Percentiles rank a stretch among this genome's conserved stretches.
These are phyloP conservation scores for Sylvilagus floridanus DNA, from an alignment of 2,797 vertebrate species.

Conservation along the genomic window DNA sequence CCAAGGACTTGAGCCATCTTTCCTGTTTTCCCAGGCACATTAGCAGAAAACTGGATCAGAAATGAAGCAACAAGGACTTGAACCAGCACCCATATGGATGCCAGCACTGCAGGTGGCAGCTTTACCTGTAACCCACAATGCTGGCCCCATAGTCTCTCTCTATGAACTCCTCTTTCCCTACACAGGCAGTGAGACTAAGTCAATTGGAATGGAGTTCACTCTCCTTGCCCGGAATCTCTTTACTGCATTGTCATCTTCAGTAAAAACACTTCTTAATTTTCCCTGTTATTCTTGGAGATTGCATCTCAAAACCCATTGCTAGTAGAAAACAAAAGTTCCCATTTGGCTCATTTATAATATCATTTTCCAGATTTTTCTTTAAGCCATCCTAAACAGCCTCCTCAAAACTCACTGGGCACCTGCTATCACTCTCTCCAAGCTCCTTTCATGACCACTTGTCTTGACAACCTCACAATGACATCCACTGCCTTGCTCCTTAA, in stretches of 20 bases:
- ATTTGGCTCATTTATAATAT: not conserved
- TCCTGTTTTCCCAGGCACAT: too few relatives aligned
- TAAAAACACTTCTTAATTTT: not conserved
- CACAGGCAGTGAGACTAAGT: not conserved
- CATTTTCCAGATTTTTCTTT: not conserved
- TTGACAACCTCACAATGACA: rapidly evolving
- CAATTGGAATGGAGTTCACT: not conserved
- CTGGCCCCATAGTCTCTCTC: not conserved
- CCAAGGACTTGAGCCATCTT: too few relatives aligned
- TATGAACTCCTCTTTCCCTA: not conserved
- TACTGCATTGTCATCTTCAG: not conserved
- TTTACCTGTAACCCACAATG: too few relatives aligned
- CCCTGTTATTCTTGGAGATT: not conserved
- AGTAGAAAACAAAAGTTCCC: not conserved
- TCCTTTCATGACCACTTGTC: rapidly evolving
- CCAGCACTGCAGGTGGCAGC: too few relatives aligned
- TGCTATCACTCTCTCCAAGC: not conserved
- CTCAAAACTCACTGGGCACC: not conserved
- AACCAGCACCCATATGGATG: too few relatives aligned
- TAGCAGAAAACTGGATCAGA: too few relatives aligned
- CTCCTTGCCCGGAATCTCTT: not conserved
- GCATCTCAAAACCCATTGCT: not conserved
- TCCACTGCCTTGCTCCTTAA: rapidly evolving
- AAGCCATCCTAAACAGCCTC: not conserved
- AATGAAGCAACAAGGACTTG: too few relatives aligned